Percentiles rank a stretch among this genome's conserved stretches.
phyloP scores from a whole-genome alignment of 2,113 vertebrate genomes.

The Stigmatopora nigra region DNA sequence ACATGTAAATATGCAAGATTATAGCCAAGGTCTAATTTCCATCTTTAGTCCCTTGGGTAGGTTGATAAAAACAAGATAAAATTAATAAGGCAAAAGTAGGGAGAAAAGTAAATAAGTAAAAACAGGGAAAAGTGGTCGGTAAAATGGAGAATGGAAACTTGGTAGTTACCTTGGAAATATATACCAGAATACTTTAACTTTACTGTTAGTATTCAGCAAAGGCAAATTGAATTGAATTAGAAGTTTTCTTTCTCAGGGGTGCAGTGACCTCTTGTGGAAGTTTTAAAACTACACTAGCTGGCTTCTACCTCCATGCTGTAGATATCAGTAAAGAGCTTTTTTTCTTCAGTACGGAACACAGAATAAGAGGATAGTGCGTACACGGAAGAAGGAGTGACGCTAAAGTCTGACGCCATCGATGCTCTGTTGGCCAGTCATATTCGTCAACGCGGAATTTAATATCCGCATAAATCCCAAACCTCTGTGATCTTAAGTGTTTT shows the following conservation, averaged over 20 bases:
- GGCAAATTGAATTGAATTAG: background rate
- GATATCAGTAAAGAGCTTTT: constrained; percentile 5
- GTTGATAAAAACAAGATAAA: too few relatives aligned
- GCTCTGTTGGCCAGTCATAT: background rate
- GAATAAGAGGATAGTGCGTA: constrained; percentile 33
- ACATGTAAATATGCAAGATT: too few relatives aligned
- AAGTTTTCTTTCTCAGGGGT: background rate
- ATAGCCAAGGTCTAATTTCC: too few relatives aligned
- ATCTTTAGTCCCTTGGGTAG: too few relatives aligned
- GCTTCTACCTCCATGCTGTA: background rate
- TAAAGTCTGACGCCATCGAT: background rate
- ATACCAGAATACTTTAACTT: background rate
- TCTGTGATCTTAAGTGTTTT: background rate
- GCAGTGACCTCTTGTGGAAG: background rate
- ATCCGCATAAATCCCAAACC: background rate
- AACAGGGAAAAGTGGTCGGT: background rate
- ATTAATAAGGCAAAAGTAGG: too few relatives aligned
- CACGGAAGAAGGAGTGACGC: constrained; percentile 38
- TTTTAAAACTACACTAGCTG: background rate
- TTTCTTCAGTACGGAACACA: background rate
- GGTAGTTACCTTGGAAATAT: background rate
- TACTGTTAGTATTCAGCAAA: background rate
- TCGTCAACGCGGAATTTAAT: constrained; percentile 1
- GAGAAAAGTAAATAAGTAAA: too few relatives aligned
- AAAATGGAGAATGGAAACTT: background rate